Conservation (phyloP, 1,140 invertebrate genomes). For the Dolichoris vasculosae region DNA sequence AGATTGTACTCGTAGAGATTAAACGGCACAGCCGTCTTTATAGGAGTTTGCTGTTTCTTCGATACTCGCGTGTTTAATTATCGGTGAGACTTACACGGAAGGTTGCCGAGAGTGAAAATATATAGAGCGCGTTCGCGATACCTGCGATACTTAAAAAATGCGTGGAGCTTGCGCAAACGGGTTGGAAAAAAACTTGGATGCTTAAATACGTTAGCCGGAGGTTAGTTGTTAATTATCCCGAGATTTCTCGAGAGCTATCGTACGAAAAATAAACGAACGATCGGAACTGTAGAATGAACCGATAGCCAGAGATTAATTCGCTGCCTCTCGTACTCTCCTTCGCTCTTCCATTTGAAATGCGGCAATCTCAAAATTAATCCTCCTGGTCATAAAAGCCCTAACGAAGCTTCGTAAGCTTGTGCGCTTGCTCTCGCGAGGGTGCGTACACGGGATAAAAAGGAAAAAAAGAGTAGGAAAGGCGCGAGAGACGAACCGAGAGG, state of each 20-base stretch:
- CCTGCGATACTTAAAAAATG: neutral
- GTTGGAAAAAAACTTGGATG: neutral
- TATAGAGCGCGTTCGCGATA: neutral
- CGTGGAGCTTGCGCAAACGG: neutral
- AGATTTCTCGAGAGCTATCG: constrained; percentile 19
- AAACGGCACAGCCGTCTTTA: constrained; percentile 43
- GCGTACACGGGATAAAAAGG: neutral
- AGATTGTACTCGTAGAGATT: constrained; percentile 49
- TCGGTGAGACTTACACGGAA: neutral
- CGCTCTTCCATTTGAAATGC: constrained; percentile 16
- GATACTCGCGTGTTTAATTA: constrained; percentile 47
- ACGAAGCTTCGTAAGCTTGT: constrained; percentile 61
- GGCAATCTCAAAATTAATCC: constrained; percentile 65
- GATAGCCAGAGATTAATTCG: constrained; percentile 28
- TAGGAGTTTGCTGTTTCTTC: constrained; percentile 48
- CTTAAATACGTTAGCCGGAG: neutral
- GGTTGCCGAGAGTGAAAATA: neutral
- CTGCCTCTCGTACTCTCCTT: neutral
- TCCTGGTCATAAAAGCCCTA: constrained; percentile 64
- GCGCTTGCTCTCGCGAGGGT: constrained; percentile 18
- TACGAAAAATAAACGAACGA: constrained; percentile 13
- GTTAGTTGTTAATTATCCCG: constrained; percentile 44
- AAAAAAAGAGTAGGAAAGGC: constrained; percentile 9
- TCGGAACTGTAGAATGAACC: neutral
- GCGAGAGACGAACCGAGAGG: constrained; percentile 40